Evolutionary conservation across 2,797 vertebrate species (phyloP).

Genomic region (Epinephelus malabaricus): DNA sequence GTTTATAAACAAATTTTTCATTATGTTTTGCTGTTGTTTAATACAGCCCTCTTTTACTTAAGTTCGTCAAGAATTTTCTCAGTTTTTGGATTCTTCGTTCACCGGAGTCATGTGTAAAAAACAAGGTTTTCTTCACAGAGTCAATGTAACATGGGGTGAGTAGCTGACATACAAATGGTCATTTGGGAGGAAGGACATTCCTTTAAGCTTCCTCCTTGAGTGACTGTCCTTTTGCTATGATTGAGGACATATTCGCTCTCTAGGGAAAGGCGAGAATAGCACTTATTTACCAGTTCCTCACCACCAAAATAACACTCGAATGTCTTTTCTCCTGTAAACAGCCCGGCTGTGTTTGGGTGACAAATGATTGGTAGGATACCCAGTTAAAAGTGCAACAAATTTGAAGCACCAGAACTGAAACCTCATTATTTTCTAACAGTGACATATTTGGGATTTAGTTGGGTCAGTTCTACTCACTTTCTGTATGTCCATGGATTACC

Average conservation of each 20-base stretch:
- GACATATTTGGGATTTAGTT: conserved; percentile 52
- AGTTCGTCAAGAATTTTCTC: too few relatives aligned
- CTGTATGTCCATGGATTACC: conserved; percentile 40
- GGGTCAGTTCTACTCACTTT: conserved; percentile 47
- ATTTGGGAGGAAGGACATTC: too few relatives aligned
- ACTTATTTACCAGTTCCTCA: conserved; percentile 59
- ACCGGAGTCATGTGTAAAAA: too few relatives aligned
- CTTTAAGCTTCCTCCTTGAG: conserved; percentile 31
- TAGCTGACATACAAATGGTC: too few relatives aligned
- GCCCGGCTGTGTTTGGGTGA: conserved; percentile 36
- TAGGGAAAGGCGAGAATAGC: conserved; percentile 46
- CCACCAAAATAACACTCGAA: conserved; percentile 49
- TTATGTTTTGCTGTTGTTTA: too few relatives aligned
- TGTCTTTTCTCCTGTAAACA: conserved; percentile 42
- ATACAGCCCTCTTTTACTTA: too few relatives aligned
- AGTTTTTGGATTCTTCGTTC: too few relatives aligned
- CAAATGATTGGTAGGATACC: conserved; percentile 52
- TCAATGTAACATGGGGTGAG: too few relatives aligned
- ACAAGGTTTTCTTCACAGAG: too few relatives aligned
- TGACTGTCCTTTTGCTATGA: conserved; percentile 48
- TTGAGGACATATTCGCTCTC: conserved; percentile 51
- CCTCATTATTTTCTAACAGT: conserved; percentile 60
- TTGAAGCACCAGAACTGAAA: conserved; percentile 34
- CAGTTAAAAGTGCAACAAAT: conserved; percentile 47
- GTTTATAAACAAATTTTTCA: too few relatives aligned